Evolutionary conservation across 2,797 vertebrate species (phyloP).

Genomic region (Takifugu rubripes): DNA sequence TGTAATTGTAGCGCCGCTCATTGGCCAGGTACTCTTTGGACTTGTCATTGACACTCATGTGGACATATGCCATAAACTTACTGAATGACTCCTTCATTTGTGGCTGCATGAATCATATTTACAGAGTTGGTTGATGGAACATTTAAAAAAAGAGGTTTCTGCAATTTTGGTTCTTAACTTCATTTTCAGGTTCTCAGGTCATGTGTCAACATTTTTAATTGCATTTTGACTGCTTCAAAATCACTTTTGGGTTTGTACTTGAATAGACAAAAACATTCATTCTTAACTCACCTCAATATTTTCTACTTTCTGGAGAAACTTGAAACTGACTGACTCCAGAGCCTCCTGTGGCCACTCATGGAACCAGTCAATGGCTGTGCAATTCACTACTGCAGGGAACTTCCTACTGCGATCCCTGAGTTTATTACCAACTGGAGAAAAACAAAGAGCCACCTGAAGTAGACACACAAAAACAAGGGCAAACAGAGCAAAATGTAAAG

Average conservation of each 20-base stretch:
- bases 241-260: no score
- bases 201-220: no score
- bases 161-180: conserved; percentile 18
- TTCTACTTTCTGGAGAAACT: conserved; percentile 84
- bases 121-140: conserved; percentile 17
- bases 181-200: conserved; percentile 22
- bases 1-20: conserved; percentile 91
- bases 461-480: conserved; percentile 20
- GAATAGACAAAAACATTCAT: neutral
- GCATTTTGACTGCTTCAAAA: neutral
- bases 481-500: conserved; percentile 10
- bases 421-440: conserved; percentile 88
- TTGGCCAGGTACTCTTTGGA: conserved; percentile 85
- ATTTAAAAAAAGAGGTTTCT: neutral
- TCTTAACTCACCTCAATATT: conserved; percentile 78
- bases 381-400: conserved; percentile 89
- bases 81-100: conserved; percentile 84
- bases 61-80: conserved; percentile 94
- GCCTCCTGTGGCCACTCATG: conserved; percentile 91
- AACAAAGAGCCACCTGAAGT: conserved; percentile 86
- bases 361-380: conserved; percentile 89
- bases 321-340: conserved; percentile 89
- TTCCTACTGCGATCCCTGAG: conserved; percentile 85
- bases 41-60: conserved; percentile 83
- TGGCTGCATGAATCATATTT: conserved; percentile 40